Base-by-base conservation (phyloP, 2,888 invertebrate species). In the Charanyca ferruginea region DNA sequence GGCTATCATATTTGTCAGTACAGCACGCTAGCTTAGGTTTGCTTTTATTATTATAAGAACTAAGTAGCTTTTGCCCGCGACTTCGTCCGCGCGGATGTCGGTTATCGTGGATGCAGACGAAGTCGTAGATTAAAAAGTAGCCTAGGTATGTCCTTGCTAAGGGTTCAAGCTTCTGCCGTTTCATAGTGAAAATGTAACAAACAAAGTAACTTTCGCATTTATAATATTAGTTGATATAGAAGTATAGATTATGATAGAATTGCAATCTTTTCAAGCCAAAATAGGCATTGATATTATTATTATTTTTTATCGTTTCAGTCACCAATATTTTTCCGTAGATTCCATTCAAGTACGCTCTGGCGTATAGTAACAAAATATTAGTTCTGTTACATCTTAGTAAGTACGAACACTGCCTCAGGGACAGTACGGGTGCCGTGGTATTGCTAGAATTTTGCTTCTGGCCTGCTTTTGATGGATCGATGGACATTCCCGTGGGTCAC, bases 401-500 rank as follows among this genome's bases (percentile, higher is more conserved):
- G 67, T 68, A 77, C 62, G 73, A 77, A 68, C 61, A 73, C 61
- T 59, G 66, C 77, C 60, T 77, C 58, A 63, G 81, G 82, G 81
- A 81, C 58, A 35, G 59, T 55, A 52, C 58, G 73, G 75, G 70
- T 63, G 74, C 76, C 60, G 58, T 74, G 58, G 77, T 73, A 80
- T 81, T 72, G 74, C 80, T 81, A 75, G 81, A 82, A 83, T 84
- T 82, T 79, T 70, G 80, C 83, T 79, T 80, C 77, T 83, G 86
- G 85, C 85, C 85, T 87, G 86, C 85, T 87, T 87, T 86, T 87
- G 89, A 89, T 88, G 85, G 89, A 89, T 89, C 88, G 88, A 89
- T 89, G 87, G 87, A 77, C 67, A 74, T 59, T 87, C 90, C 85
- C 89, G 23, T 49, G 83, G 83, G 90, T 73, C 53, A 51, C 73